Evolutionary conservation across 1,140 invertebrate genomes (phyloP).

Genomic region (Atopsyche davidsoni): DNA sequence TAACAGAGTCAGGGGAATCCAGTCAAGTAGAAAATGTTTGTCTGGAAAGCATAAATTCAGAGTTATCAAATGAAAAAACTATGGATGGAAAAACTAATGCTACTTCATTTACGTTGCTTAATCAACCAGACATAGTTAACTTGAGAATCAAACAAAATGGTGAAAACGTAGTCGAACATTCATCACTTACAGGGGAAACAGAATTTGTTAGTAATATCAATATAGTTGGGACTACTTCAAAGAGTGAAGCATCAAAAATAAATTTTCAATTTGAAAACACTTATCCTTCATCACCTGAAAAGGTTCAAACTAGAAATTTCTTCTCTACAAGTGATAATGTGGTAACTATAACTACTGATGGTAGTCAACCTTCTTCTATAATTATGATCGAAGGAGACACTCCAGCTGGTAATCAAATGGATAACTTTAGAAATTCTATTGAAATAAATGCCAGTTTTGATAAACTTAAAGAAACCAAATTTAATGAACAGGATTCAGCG

Average conservation of each 20-base stretch:
- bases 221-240: constrained; percentile 42
- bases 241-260: constrained; percentile 32
- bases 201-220: constrained; percentile 47
- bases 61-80: constrained; percentile 35
- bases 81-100: constrained; percentile 35
- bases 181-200: constrained; percentile 33
- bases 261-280: constrained; percentile 22
- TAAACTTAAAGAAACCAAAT: constrained; percentile 33
- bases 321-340: constrained; percentile 34
- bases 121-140: constrained; percentile 48
- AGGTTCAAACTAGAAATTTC: constrained; percentile 18
- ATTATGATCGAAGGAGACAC: constrained; percentile 29
- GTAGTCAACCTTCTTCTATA: constrained; percentile 31
- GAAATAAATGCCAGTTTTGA: constrained; percentile 40
- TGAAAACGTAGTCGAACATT: constrained; percentile 18
- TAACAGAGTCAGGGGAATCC: constrained; percentile 3
- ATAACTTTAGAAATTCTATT: constrained; percentile 41
- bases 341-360: constrained; percentile 42
- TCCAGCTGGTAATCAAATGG: constrained; percentile 27
- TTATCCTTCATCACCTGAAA: constrained; percentile 12
- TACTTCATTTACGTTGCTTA: constrained; percentile 41
- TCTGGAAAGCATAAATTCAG: constrained; percentile 6
- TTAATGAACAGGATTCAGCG: no score
- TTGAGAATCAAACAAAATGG: constrained; percentile 39
- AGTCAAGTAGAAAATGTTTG: not conserved